A percentile compares a stretch with the other conserved stretches of the same genome.
Conservation (phyloP, 2,888 invertebrate species). For the Eucera pruinosa region DNA sequence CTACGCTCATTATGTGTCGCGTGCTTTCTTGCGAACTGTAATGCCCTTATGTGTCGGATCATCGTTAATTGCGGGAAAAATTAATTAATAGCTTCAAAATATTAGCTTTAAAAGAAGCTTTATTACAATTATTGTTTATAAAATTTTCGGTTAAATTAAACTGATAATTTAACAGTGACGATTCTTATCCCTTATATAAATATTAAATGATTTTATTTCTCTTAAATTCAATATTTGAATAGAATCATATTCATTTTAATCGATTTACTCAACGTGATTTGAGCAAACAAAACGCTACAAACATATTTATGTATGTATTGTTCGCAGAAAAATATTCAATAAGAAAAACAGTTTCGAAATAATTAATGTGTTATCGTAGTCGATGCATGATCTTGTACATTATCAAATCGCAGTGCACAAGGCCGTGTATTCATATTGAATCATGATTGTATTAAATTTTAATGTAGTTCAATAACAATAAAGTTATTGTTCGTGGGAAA, state of each 20-base stretch:
- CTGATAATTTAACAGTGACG: no score
- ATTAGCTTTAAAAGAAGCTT: background rate
- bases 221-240: background rate
- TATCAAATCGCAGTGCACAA: background rate
- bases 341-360: slow-evolving; percentile 12
- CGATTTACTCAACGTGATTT: background rate
- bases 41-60: background rate
- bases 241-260: background rate
- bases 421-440: no score
- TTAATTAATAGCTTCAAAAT: background rate
- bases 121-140: background rate
- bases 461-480: background rate
- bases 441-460: slow-evolving; percentile 4
- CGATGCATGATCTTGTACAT: background rate
- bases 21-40: slow-evolving; percentile 11
- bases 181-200: no score
- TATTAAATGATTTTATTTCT: no score
- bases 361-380: slow-evolving; percentile 11
- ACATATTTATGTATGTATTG: background rate
- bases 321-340: background rate
- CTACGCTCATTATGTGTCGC: slow-evolving; percentile 10
- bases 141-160: no score
- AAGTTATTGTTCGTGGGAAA: background rate
- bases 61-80: background rate
- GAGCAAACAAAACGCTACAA: background rate